A percentile compares a stretch with the other conserved stretches of the same genome.
Conservation (phyloP, 2,113 vertebrate species). For the Heloderma charlesbogerti region DNA sequence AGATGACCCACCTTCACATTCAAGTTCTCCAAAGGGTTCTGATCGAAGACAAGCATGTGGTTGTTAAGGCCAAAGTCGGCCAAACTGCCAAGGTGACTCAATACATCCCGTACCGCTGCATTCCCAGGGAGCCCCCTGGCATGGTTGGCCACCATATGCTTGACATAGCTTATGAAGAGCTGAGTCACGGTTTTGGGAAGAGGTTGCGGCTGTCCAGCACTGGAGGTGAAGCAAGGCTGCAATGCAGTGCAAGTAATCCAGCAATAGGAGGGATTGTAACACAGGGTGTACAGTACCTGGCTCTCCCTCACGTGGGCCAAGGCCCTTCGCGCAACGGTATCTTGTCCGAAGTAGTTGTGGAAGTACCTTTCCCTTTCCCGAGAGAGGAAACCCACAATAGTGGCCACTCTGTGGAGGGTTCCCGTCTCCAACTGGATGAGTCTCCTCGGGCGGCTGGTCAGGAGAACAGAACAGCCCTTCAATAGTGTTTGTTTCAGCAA, state of each 20-base stretch:
- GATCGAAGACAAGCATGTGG: constrained; percentile 43
- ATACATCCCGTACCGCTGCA: constrained; percentile 56
- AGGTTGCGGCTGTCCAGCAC: neutral
- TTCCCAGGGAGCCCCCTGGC: constrained; percentile 48
- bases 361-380: constrained; percentile 73
- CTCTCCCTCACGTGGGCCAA: constrained; percentile 70
- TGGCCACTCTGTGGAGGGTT: neutral
- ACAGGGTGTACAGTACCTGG: constrained; percentile 73
- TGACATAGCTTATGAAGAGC: constrained; percentile 67
- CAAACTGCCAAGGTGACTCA: constrained; percentile 29
- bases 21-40: constrained; percentile 48
- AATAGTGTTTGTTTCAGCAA: constrained; percentile 57
- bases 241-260: constrained; percentile 64
- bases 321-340: constrained; percentile 39
- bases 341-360: constrained; percentile 63
- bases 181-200: constrained; percentile 77
- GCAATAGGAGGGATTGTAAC: constrained; percentile 76
- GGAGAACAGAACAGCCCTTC: neutral
- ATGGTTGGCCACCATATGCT: constrained; percentile 59
- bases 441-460: neutral
- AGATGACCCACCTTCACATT: constrained; percentile 50
- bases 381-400: neutral
- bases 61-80: constrained; percentile 11
- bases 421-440: neutral
- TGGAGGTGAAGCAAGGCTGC: constrained; percentile 37